Evolutionary conservation across 2,113 vertebrate species (phyloP).

Genomic region (Brevimyrus niger): DNA sequence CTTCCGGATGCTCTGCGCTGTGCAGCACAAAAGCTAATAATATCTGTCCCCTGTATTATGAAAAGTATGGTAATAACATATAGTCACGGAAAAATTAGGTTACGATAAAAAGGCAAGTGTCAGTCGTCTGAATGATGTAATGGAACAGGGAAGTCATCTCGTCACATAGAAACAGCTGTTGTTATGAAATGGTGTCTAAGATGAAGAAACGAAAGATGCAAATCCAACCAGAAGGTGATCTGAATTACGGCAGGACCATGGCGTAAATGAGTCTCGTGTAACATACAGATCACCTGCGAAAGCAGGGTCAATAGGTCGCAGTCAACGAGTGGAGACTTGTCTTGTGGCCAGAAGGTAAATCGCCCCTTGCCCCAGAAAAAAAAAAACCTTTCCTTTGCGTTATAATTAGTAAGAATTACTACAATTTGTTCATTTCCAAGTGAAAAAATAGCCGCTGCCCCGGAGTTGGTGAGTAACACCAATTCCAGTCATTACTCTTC

Average conservation of each 20-base stretch:
- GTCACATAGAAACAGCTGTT: background rate
- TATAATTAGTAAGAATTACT: background rate
- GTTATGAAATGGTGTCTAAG: background rate
- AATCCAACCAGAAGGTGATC: background rate
- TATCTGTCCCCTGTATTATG: background rate
- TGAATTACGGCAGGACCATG: background rate
- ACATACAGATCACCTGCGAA: background rate
- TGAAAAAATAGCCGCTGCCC: background rate
- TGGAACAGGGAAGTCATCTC: background rate
- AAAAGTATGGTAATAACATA: background rate
- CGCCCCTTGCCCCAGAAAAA: background rate
- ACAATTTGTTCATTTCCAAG: background rate
- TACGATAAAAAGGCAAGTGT: background rate
- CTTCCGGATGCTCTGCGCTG: background rate
- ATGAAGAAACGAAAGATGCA: too few relatives aligned
- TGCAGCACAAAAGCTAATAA: background rate
- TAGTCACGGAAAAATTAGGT: background rate
- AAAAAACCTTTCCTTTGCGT: background rate
- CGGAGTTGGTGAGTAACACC: background rate
- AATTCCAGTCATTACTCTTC: background rate
- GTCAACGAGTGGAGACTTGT: background rate
- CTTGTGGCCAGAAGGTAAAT: background rate
- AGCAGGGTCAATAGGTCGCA: background rate
- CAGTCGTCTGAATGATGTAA: background rate
- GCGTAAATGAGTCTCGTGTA: background rate